Conservation (phyloP, 2,113 vertebrate species). For the Myrmophylax atrothorax region DNA sequence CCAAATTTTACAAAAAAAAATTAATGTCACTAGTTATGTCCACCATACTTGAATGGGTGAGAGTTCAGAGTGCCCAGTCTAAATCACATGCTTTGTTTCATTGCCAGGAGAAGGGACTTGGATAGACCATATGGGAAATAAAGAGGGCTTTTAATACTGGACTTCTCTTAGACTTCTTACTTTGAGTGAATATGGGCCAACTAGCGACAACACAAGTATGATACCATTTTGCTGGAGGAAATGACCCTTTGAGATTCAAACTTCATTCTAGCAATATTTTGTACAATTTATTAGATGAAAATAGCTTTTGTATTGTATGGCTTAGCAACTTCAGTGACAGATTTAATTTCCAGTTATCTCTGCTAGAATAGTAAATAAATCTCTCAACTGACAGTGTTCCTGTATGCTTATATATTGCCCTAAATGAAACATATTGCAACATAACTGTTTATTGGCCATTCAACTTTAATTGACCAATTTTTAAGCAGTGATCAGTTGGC, state of each 20-base stretch:
- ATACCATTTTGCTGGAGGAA: background rate
- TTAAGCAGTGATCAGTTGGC: constrained; percentile 52
- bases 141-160: background rate
- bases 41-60: background rate
- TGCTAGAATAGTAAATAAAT: constrained; percentile 64
- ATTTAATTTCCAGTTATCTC: constrained; percentile 70
- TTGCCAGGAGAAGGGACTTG: background rate
- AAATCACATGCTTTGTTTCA: background rate
- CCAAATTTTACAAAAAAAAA: background rate
- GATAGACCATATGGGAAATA: background rate
- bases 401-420: background rate
- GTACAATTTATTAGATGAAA: constrained; percentile 30
- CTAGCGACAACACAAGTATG: background rate
- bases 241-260: constrained; percentile 9
- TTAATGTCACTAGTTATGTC: background rate
- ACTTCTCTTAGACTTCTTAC: background rate
- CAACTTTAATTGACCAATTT: constrained; percentile 75
- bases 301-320: constrained; percentile 26
- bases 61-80: background rate
- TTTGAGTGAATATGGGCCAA: background rate
- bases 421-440: constrained; percentile 49
- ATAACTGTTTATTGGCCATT: constrained; percentile 62
- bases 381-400: constrained; percentile 37
- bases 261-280: constrained; percentile 4
- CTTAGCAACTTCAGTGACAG: constrained; percentile 35